Base-by-base conservation (phyloP, 1,140 invertebrate species). In the Grapholita molesta region DNA sequence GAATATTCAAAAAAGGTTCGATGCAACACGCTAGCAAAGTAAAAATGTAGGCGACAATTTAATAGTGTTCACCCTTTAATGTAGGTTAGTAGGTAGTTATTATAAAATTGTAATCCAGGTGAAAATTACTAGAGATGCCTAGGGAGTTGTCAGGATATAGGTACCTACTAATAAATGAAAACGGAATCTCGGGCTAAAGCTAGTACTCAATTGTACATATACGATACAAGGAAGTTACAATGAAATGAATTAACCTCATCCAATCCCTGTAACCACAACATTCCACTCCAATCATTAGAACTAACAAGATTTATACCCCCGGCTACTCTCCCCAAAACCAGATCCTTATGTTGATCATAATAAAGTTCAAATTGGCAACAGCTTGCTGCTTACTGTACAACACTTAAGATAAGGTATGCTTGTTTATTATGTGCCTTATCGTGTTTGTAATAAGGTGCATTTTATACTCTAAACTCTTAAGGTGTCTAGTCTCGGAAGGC, bases 291-390 rank as follows among this genome's bases (percentile, higher is more conserved):
- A 61, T 61, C 55, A 61, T 61, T 61, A 61, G n/a, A 61, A 28
- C 55, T 61, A 61, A 61, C 55, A 61, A 61, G 55, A 61, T 61
- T 61, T 15, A n/a, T 61, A 61, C 25, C 30, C 25, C 55, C 55
- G 4, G 12, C 55, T 5, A 32, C 55, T 15, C 3, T 9, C 8
- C 38, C n/a, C 5, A 1, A 42, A 48, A 48, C 9, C 5, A 21
- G 2, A 21, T 2, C 42, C 18, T 18, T 48, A 48, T 21, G 8
- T 7, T n/a, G 0, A 15, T 18, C 2, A n/a, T 6, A 0, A 21
- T 48, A 0, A 8, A 18, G 15, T 48, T 48, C 0, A 48, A 21
- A 21, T 48, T 21, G 42, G 2, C 5, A 48, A 21, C 6, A 6
- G n/a, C 21, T 48, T 48, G 42, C 21, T 48, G 18, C 42, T 18